phyloP scores from a whole-genome alignment of 2,113 vertebrate genomes.

The Lipophrys pholis region DNA sequence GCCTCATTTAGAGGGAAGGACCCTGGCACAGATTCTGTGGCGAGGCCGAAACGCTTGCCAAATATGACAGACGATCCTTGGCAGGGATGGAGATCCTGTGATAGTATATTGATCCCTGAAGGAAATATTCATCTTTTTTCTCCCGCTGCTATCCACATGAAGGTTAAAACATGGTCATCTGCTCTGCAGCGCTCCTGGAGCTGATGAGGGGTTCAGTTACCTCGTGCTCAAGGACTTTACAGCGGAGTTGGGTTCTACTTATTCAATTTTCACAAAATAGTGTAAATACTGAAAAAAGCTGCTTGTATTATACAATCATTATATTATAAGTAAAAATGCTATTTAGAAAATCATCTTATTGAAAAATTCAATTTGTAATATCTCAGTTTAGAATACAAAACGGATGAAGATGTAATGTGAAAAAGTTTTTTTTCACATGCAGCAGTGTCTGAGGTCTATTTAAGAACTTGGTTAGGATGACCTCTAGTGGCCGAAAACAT shows the following conservation, averaged over 20 bases:
- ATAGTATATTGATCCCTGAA: conserved; percentile 53
- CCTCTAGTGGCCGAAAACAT: conserved; percentile 52
- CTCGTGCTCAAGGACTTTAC: conserved; percentile 1
- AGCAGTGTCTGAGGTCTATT: not conserved
- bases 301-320: too few relatives aligned
- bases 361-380: too few relatives aligned
- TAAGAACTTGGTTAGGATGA: conserved; percentile 28
- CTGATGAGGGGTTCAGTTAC: not conserved
- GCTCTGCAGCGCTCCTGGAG: conserved; percentile 10
- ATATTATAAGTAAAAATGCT: too few relatives aligned
- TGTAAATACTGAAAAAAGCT: not conserved
- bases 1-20: conserved; percentile 32
- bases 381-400: too few relatives aligned
- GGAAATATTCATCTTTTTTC: conserved; percentile 30
- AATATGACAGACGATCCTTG: conserved; percentile 29
- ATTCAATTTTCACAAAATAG: not conserved
- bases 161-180: conserved; percentile 33
- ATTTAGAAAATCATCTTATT: too few relatives aligned
- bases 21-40: conserved; percentile 24
- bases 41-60: conserved; percentile 24
- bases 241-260: not conserved
- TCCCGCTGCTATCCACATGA: conserved; percentile 22
- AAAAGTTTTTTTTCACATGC: not conserved
- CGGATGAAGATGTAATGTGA: not conserved
- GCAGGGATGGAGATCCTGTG: conserved; percentile 22